Percentiles rank a stretch among this genome's conserved stretches.
phyloP scores from a whole-genome alignment of 1,140 invertebrate genomes.

The Colletes latitarsis region DNA sequence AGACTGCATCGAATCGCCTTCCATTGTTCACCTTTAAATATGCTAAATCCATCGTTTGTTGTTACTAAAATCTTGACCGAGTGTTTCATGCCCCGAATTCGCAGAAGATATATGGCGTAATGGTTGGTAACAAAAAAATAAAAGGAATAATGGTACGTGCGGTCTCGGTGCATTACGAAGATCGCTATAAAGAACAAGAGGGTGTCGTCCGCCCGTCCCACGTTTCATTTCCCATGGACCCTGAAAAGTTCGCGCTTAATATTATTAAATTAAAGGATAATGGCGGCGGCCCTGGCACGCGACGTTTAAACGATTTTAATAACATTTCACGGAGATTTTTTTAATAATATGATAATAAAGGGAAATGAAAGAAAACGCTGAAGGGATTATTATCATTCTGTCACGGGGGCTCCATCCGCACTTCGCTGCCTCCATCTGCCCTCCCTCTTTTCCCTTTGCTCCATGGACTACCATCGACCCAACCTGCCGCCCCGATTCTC shows the following conservation, averaged over 20 bases:
- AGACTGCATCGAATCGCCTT: not conserved
- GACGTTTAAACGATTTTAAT: slow-evolving; percentile 78
- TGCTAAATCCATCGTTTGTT: slow-evolving; percentile 20
- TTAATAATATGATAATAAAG: slow-evolving; percentile 82
- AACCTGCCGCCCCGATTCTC: slow-evolving; percentile 55
- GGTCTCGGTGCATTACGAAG: slow-evolving; percentile 50
- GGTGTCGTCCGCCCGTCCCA: slow-evolving; percentile 33
- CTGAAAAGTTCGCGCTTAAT: slow-evolving; percentile 75
- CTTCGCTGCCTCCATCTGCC: slow-evolving; percentile 52
- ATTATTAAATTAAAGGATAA: slow-evolving; percentile 79
- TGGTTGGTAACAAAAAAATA: slow-evolving; percentile 28
- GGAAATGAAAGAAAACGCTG: slow-evolving; percentile 78
- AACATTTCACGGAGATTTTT: slow-evolving; percentile 79
- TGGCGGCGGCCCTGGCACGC: slow-evolving; percentile 70
- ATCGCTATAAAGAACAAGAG: slow-evolving; percentile 32
- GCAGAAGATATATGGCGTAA: slow-evolving; percentile 31
- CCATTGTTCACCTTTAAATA: not conserved
- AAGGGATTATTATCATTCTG: slow-evolving; percentile 79
- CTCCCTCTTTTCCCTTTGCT: slow-evolving; percentile 24
- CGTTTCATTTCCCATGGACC: slow-evolving; percentile 28
- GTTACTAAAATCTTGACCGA: not conserved
- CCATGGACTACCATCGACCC: slow-evolving; percentile 29
- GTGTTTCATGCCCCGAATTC: not conserved
- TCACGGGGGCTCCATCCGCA: slow-evolving; percentile 66
- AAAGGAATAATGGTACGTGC: slow-evolving; percentile 31